Percentiles rank a stretch among this genome's conserved stretches.
phyloP scores from a whole-genome alignment of 2,113 vertebrate species.

The Brachyistius frenatus region DNA sequence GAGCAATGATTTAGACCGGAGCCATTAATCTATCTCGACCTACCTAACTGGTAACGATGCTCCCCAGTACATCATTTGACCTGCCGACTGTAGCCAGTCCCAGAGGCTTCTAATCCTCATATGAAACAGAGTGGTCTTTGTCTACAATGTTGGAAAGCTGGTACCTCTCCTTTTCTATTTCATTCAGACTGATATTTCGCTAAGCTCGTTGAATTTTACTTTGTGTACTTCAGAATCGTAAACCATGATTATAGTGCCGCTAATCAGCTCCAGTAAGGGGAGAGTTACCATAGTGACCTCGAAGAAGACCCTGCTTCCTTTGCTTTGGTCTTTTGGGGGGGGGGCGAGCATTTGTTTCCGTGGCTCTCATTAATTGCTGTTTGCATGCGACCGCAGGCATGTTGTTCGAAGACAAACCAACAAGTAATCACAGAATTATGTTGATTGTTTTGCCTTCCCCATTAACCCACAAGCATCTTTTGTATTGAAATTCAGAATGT shows the following conservation, averaged over 20 bases:
- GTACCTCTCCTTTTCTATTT: conserved; percentile 10
- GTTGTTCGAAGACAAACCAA: conserved; percentile 57
- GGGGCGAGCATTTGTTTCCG: conserved; percentile 52
- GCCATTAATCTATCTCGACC: conserved; percentile 30
- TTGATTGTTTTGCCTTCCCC: conserved; percentile 53
- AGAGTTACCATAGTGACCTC: conserved; percentile 35
- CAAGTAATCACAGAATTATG: conserved; percentile 60
- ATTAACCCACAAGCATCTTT: conserved; percentile 70
- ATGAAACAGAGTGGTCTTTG: conserved; percentile 15
- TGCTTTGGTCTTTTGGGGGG: not conserved
- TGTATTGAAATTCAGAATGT: conserved; percentile 68
- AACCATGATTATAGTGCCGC: not conserved
- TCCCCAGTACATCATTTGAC: conserved; percentile 2
- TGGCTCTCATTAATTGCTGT: conserved; percentile 50
- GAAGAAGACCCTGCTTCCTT: conserved; percentile 31
- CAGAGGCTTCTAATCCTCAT: conserved; percentile 6
- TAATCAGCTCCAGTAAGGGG: conserved; percentile 30
- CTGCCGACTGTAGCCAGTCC: conserved; percentile 7
- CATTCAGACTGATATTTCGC: conserved; percentile 9
- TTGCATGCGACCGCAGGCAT: conserved; percentile 73
- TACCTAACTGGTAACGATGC: conserved; percentile 31
- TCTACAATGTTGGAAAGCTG: conserved; percentile 6
- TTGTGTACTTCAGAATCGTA: conserved; percentile 2
- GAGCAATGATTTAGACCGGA: conserved; percentile 33
- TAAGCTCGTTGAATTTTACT: not conserved